Evolutionary conservation across 2,888 invertebrate species (phyloP), one percentile per base, ranked within the genome.

Genomic region (Petrolisthes manimaculis): DNA sequence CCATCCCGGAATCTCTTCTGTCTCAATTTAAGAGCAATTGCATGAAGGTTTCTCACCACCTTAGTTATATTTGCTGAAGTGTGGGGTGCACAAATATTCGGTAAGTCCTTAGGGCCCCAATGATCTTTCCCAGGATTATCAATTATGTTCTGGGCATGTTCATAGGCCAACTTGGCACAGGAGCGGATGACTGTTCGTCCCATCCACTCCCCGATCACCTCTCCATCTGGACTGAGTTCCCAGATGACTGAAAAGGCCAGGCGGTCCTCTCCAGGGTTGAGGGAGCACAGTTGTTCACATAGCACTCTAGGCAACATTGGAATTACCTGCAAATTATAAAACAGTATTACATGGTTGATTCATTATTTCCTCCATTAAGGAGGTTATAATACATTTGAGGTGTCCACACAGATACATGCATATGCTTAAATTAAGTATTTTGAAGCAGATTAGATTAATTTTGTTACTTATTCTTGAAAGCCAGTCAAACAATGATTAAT

Each of bases 261-360:
- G 93, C 96, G 96, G 92, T 98, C 97, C 90, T 95, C 95, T 79
- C 96, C 96, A 9, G 97, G 97, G 91, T 97, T 94, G 56, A 99
- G 94, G 0, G 99, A 99, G 93, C 98, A 99, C 80, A 97, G 94
- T 93, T 96, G 95, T 86, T 95, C 94, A 93, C 98, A 98, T 21
- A 99, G 94, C 82, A 97, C 94, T 91, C 96, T 94, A 0, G 99
- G 99, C 91, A 99, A 94, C 99, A 99, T 99, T 90, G 98, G 98
- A 92, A 97, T 96, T 2, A 97, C 94, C 94, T 94, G 91, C 18
- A 90, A 84, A n/a, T 53, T 55, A 82, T 37, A 37, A 37, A 37
- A 37, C 37, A 37, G 37, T 1, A 37, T 37, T 37, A 37, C 37
- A 37, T 37, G 37, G 37, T 37, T 37, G 37, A 37, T 37, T 37